Evolutionary conservation across 2,113 vertebrate genomes (phyloP), one percentile per base, ranked within the genome.

Genomic region (Labrus mixtus): DNA sequence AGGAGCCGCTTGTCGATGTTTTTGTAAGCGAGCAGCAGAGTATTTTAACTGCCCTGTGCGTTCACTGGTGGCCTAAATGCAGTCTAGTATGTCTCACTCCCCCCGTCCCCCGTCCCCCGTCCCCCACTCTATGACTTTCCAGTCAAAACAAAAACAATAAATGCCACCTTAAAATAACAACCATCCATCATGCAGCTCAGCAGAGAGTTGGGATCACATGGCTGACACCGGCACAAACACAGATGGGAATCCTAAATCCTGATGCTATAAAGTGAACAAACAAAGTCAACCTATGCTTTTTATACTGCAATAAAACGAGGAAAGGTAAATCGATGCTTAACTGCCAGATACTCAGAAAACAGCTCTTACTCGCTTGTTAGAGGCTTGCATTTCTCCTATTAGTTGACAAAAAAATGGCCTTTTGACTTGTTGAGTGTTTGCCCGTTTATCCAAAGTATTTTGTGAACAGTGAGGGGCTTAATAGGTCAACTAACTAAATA

Each of bases 211-310:
- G 33, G 15, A 50, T 75, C 60, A 66, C 70, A 65, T 15, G 17
- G 25, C 60, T 73, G 46, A 63, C 37, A 46, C 54, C 39, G 12
- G 41, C 67, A 60, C 29, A 62, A 58, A 69, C 63, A 65, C 54
- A 70, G 20, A 68, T 59, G 62, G 22, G 43, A 46, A 73, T 10
- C 48, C 48, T 51, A 54, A 55, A 8, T 57, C 43, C 17, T 23
- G n/a, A 60, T 48, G 11, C 50, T 25, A 69, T 65, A 22, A 81
- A 68, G 69, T 55, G 4, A 71, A 50, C 46, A 64, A 69, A 63
- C 16, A 76, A 53, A 63, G 46, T 55, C 29, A 60, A 70, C 19
- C 19, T 41, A 41, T 59, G 22, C 51, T 69, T 73, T 81, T 61
- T 58, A 68, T 51, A 51, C 41, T 23, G n/a, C 39, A 57, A 43